Conservation (phyloP, 2,888 invertebrate species). For the Phymatocera aterrima region DNA sequence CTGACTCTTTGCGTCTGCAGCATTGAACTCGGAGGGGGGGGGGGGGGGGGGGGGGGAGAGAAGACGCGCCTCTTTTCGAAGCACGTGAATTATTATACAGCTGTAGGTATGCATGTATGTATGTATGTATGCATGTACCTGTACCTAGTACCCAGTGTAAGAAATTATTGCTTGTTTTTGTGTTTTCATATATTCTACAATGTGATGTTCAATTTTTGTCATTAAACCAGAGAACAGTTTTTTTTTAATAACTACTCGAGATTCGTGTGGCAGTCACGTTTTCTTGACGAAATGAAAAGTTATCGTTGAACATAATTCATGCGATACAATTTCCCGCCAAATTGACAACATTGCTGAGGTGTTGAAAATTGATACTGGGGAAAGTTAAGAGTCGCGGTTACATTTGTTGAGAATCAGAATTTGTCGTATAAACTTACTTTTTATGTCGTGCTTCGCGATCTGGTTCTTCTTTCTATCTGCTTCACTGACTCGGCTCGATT, state of each 20-base stretch:
- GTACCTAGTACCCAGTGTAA: too few species aligned
- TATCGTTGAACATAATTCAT: background rate
- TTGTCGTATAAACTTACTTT: constrained; percentile 12
- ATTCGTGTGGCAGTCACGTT: too few species aligned
- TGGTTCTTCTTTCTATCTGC: constrained; percentile 29
- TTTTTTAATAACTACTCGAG: too few species aligned
- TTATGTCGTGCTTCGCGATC: background rate
- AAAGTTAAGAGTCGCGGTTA: background rate
- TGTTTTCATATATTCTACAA: too few species aligned
- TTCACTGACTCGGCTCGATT: constrained; percentile 14
- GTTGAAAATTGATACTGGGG: background rate
- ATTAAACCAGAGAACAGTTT: too few species aligned
- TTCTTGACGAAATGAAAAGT: too few species aligned
- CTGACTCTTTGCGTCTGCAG: background rate
- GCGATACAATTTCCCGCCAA: background rate
- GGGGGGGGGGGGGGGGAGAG: background rate
- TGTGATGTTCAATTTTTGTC: too few species aligned
- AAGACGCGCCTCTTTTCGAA: background rate
- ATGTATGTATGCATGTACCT: too few species aligned
- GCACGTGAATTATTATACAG: constrained; percentile 10
- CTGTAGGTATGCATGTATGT: too few species aligned
- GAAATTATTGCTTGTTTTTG: too few species aligned
- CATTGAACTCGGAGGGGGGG: background rate
- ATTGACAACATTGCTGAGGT: too few species aligned
- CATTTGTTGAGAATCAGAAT: background rate